Percentiles rank a stretch among this genome's conserved stretches.
Evolutionary conservation across 2,113 vertebrate genomes (phyloP).

Genomic region (Corythoichthys intestinalis): DNA sequence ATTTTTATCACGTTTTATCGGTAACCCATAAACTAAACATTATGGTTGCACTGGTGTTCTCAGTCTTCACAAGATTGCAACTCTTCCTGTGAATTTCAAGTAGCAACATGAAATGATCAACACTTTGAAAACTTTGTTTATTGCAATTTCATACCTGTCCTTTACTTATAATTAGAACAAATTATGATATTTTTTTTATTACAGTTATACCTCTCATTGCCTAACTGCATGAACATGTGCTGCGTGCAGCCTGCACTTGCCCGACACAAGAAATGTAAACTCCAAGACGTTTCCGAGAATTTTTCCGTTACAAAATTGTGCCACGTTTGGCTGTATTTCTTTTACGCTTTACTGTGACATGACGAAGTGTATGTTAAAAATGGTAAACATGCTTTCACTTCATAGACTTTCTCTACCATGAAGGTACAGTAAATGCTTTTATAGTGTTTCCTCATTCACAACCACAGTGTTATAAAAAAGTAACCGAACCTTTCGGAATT

Average conservation of each 20-base stretch:
- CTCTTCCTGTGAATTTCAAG: slow-evolving; percentile 53
- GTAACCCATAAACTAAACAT: background rate
- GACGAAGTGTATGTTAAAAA: too few relatives aligned
- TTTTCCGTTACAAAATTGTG: too few relatives aligned
- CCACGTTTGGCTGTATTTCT: too few relatives aligned
- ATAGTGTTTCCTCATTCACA: too few relatives aligned
- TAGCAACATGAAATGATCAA: slow-evolving; percentile 15
- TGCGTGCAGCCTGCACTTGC: slow-evolving; percentile 42
- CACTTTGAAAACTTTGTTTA: slow-evolving; percentile 6
- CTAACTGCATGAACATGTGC: background rate
- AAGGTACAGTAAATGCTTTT: too few relatives aligned
- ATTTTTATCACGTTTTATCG: background rate
- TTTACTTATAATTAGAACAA: slow-evolving; percentile 76
- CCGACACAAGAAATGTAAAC: background rate
- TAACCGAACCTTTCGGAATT: too few relatives aligned
- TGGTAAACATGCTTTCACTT: too few relatives aligned
- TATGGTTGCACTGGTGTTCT: slow-evolving; percentile 12
- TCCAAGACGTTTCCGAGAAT: background rate
- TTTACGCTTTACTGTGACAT: too few relatives aligned
- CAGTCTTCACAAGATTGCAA: slow-evolving; percentile 37
- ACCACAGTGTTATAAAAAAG: too few relatives aligned
- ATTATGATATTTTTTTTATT: slow-evolving; percentile 81
- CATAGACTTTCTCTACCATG: too few relatives aligned
- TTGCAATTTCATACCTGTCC: slow-evolving; percentile 61
- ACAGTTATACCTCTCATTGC: slow-evolving; percentile 53